Percentiles rank a stretch among this genome's conserved stretches.
Evolutionary conservation across 2,797 vertebrate genomes (phyloP).

Genomic region (Serranus cabrilla): DNA sequence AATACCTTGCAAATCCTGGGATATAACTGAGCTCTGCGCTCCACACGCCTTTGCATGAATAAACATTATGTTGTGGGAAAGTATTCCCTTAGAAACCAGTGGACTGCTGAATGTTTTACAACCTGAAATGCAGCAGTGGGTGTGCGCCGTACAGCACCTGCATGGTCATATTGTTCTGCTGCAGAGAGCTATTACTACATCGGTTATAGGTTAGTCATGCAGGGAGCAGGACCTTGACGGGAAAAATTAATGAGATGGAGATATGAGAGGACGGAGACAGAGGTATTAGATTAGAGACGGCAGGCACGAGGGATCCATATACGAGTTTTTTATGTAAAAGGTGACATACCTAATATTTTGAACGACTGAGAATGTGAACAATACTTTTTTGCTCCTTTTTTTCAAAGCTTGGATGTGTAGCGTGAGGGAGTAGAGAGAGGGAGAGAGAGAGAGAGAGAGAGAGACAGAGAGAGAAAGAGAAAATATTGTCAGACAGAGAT

Average conservation of each 20-base stretch:
- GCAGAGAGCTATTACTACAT: constrained; percentile 46
- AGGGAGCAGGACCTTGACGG: constrained; percentile 29
- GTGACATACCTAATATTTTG: background rate
- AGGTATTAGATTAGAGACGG: background rate
- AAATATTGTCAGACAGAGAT: constrained; percentile 10
- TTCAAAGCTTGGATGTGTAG: background rate
- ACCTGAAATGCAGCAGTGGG: constrained; percentile 40
- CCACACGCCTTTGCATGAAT: constrained; percentile 9
- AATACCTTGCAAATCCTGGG: background rate
- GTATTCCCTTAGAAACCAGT: background rate
- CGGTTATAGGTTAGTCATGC: constrained; percentile 31
- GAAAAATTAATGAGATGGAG: constrained; percentile 27
- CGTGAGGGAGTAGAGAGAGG: background rate
- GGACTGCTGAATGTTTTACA: constrained; percentile 27
- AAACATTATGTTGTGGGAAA: constrained; percentile 13
- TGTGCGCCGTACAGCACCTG: constrained; percentile 26
- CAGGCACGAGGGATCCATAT: background rate
- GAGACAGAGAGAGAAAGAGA: constrained; percentile 2
- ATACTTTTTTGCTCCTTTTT: background rate
- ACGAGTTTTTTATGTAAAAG: background rate
- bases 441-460: constrained; percentile 8
- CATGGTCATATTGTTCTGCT: constrained; percentile 37
- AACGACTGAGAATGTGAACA: background rate
- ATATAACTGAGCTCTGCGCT: constrained; percentile 15
- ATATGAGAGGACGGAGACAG: background rate